Base-by-base conservation (phyloP, 2,888 invertebrate genomes). In the Parnassius orleans region DNA sequence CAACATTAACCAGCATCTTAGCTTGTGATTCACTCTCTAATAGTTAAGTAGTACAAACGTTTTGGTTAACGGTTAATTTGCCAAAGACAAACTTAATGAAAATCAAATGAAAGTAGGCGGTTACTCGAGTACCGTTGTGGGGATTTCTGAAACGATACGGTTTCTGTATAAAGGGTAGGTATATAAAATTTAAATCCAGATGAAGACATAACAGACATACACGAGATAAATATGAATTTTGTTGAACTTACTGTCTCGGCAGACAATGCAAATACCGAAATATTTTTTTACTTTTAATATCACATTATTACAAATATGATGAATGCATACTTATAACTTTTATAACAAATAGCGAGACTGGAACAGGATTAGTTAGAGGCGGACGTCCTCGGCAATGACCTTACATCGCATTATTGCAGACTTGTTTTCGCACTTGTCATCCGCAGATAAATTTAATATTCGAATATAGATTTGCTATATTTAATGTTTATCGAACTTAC, bases 71-170 rank as follows among this genome's bases (percentile, higher is more conserved):
- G 83, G 86, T 86, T 79, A 71, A 76, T 75, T 79, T 74, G 73
- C 81, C 79, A 81, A 84, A 78, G 83, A 80, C 78, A 80, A 79
- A 80, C 75, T 76, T 77, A 75, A 78, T 80, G 78, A 81, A 79
- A 82, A 83, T 78, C 75, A 82, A 84, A 82, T 79, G 82, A 83
- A 85, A 81, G 83, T 83, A 79, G 66, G 69, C 68, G 70, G 69
- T 33, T 61, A 52, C 47, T 55, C 41, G 47, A 47, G 68, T 74
- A 77, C 83, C 75, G 84, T 84, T 84, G 71, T 66, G 67, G 64
- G 66, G 68, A 75, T 68, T 61, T 65, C 63, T 53, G 69, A 62
- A 64, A 63, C 67, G 46, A 7, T 15, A 12, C 57, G 43, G 33
- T 7, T 33, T 33, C 33, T 33, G 33, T 7, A 5, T 33, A 33